These are phyloP conservation scores for Perccottus glenii DNA, from an alignment of 2,113 vertebrate species.

Conservation along the genomic window DNA sequence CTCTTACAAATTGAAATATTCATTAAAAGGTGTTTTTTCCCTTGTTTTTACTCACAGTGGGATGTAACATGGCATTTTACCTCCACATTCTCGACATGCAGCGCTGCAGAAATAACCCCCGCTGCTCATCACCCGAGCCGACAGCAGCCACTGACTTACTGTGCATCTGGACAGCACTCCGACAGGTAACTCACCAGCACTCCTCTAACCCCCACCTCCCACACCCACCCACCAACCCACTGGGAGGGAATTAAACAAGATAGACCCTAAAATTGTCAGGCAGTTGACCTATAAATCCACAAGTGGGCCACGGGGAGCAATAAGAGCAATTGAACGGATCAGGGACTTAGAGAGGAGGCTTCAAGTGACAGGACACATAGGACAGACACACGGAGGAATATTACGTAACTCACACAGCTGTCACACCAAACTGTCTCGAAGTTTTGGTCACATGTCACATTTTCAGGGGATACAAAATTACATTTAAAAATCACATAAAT, in stretches of 20 bases:
- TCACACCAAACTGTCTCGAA: background rate
- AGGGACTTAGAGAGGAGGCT: slow-evolving; percentile 20
- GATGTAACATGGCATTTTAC: slow-evolving; percentile 6
- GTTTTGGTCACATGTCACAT: no score
- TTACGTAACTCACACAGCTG: slow-evolving; percentile 34
- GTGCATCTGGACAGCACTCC: slow-evolving; percentile 29
- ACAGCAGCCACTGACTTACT: slow-evolving; percentile 35
- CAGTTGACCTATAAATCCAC: slow-evolving; percentile 69
- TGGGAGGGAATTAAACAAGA: slow-evolving; percentile 56
- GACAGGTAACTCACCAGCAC: slow-evolving; percentile 43
- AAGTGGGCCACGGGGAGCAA: slow-evolving; percentile 51
- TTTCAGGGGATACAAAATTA: no score
- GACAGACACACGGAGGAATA: slow-evolving; percentile 24
- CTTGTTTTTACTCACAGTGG: no score
- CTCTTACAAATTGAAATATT: no score
- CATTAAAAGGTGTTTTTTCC: no score
- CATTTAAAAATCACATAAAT: no score
- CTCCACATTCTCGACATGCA: background rate
- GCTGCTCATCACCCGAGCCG: slow-evolving; percentile 22
- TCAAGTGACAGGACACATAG: slow-evolving; percentile 14
- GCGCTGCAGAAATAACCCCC: slow-evolving; percentile 27
- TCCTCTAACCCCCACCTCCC: slow-evolving; percentile 9
- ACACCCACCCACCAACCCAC: slow-evolving; percentile 17
- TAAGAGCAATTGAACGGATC: slow-evolving; percentile 20
- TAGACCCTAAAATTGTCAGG: slow-evolving; percentile 54